Evolutionary conservation across 2,888 invertebrate species (phyloP), one percentile per base, ranked within the genome.

Genomic region (Autographa gamma): DNA sequence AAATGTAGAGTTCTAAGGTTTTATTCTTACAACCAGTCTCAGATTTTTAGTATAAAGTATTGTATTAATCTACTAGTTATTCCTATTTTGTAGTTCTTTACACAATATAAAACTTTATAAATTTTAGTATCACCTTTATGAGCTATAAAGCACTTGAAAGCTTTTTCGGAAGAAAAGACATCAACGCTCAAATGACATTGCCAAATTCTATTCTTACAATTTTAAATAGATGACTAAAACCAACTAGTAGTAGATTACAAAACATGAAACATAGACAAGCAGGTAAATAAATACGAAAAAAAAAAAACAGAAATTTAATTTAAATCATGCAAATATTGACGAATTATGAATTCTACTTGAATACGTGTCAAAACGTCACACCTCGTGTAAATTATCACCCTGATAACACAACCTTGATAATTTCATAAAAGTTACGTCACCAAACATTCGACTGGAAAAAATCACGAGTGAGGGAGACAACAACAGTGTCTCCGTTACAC

Each of bases 401-500:
- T 78, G 84, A 85, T 87, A 86, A 88, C 86, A 84, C 74, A 88
- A 79, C 86, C 88, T 90, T 89, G 88, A 87, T 90, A 86, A 89
- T 84, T 88, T 87, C 86, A 87, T 86, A 86, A 83, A 71, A 66
- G 79, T 91, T 92, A 88, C 91, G 88, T 91, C 90, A 91, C 83
- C 76, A 82, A 92, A 92, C 89, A 89, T 80, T 65, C 70, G 70
- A 80, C 78, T 69, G 79, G 85, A 92, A 92, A 93, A 93, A 93
- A 90, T 83, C 72, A 66, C 69, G 91, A 52, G 82, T 63, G 89
- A 95, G 79, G 67, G 91, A 91, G 95, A 95, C 91, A 77, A 78
- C 88, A 81, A 69, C 73, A 89, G 69, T 79, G 65, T 67, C 82
- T 76, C 77, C 69, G 81, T 76, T 84, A 75, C 79, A 73, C 86